Evolutionary conservation across 53 echinoderm and acorn worm genomes (phyloP).

Genomic region (Paelopatides confundens): DNA sequence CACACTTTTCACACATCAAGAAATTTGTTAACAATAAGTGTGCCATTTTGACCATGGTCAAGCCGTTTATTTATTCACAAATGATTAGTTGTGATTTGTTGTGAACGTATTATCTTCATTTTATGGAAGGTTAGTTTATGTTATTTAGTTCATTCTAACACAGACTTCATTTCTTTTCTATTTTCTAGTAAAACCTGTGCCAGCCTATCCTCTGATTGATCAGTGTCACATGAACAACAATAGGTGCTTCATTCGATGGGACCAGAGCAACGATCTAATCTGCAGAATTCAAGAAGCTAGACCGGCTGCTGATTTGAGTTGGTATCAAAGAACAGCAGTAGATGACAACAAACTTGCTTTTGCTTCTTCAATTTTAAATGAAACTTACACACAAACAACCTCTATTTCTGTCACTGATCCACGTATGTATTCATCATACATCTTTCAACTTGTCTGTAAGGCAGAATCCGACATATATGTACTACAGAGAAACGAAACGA

Average conservation of each 20-base stretch:
- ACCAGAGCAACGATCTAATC: neutral
- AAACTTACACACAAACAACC: neutral
- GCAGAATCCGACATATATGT: neutral
- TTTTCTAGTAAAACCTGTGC: neutral
- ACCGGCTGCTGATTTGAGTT: neutral
- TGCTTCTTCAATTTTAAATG: neutral
- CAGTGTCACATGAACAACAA: neutral
- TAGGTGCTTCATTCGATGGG: conserved; percentile 4
- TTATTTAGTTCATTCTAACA: no score
- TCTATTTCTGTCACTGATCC: neutral
- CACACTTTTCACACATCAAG: no score
- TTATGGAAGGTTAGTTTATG: no score
- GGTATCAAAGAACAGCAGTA: neutral
- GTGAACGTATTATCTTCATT: no score
- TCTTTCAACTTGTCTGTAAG: neutral
- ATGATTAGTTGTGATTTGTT: no score
- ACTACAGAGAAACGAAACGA: neutral
- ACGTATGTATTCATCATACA: neutral
- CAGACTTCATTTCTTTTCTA: no score
- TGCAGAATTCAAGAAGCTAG: neutral
- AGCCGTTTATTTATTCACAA: no score
- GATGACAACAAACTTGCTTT: neutral
- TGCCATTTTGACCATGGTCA: no score
- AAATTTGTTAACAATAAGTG: no score
- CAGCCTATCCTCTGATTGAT: neutral